Evolutionary conservation across 2,888 invertebrate genomes (phyloP).

Genomic region (Muscina levida): DNA sequence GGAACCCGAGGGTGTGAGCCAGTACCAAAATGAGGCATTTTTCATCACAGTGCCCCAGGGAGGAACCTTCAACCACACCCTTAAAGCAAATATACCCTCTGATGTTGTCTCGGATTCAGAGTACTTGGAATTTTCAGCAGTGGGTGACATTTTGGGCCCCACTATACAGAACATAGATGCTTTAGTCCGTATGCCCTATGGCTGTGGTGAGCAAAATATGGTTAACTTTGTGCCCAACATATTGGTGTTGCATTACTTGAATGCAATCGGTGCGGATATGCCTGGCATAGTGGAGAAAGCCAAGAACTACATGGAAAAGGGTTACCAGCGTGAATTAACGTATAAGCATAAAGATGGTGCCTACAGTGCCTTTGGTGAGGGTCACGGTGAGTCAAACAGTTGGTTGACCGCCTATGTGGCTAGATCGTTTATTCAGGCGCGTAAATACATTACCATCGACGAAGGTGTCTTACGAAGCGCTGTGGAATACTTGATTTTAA

Average conservation of each 20-base stretch:
- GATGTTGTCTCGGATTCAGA: constrained; percentile 88
- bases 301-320: constrained; percentile 80
- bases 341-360: constrained; percentile 88
- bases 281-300: constrained; percentile 84
- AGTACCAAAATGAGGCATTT: constrained; percentile 86
- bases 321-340: constrained; percentile 89
- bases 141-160: constrained; percentile 89
- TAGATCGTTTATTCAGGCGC: constrained; percentile 88
- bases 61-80: constrained; percentile 80
- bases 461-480: constrained; percentile 84
- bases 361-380: constrained; percentile 89
- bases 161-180: constrained; percentile 88
- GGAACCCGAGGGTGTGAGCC: constrained; percentile 89
- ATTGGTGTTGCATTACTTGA: constrained; percentile 85
- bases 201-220: constrained; percentile 86
- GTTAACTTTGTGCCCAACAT: constrained; percentile 86
- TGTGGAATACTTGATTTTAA: constrained; percentile 85
- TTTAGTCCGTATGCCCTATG: constrained; percentile 89
- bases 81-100: constrained; percentile 88
- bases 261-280: constrained; percentile 85
- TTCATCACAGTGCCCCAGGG: constrained; percentile 88
- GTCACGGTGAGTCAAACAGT: constrained; percentile 84
- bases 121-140: constrained; percentile 85
- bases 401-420: constrained; percentile 93
- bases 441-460: constrained; percentile 86